Evolutionary conservation across 2,888 invertebrate species (phyloP).

Genomic region (Magallana nippona): DNA sequence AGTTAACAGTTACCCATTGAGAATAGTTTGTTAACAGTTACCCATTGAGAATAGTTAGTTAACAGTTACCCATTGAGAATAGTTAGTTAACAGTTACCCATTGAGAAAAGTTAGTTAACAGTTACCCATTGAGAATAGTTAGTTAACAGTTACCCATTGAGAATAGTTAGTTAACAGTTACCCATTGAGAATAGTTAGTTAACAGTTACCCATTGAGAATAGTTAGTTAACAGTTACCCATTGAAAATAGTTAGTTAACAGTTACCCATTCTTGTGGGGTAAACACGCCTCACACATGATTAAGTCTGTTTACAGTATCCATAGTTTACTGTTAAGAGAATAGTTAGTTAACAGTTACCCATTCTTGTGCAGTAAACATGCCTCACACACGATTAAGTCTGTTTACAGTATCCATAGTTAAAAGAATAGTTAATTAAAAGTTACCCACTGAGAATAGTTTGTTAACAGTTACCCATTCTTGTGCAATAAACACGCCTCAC

Average conservation of each 20-base stretch:
- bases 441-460: too few species aligned
- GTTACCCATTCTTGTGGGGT: conserved; percentile 91
- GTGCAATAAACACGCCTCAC: conserved; percentile 93
- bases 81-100: conserved; percentile 82
- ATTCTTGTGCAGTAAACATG: conserved; percentile 93
- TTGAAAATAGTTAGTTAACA: background rate
- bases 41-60: conserved; percentile 83
- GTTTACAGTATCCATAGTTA: too few species aligned
- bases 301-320: too few species aligned
- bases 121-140: too few species aligned
- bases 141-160: conserved; percentile 83
- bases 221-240: too few species aligned
- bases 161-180: too few species aligned
- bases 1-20: too few species aligned
- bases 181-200: too few species aligned
- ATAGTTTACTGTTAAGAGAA: too few species aligned
- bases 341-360: conserved; percentile 82
- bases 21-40: conserved; percentile 59
- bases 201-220: conserved; percentile 83
- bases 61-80: too few species aligned
- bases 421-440: too few species aligned
- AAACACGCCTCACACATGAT: conserved; percentile 87
- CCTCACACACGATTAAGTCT: conserved; percentile 82
- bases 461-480: conserved; percentile 85
- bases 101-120: conserved; percentile 77